Base-by-base conservation (phyloP, 2,113 vertebrate species). In the Corapipo altera region DNA sequence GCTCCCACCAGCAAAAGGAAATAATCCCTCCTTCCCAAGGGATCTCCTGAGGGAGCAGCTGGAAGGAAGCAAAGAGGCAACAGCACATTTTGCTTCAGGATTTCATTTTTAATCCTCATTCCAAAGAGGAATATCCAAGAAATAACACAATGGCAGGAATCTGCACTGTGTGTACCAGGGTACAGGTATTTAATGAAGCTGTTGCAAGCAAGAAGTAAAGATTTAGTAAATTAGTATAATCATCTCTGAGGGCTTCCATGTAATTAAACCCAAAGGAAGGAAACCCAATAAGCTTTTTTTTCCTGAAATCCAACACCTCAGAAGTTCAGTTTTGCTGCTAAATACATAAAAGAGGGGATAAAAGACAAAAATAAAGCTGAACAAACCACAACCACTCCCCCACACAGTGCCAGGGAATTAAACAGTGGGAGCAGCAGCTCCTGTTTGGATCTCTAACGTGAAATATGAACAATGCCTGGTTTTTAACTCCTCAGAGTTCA, bases 281-380 rank as follows among this genome's bases (percentile, higher is more conserved):
- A 57, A 82, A 83, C 12, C 11, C 26, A 91, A 79, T 43, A 9
- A 48, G 24, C 5, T 32, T 91, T 89, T 90, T 73, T 59, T 35
- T 24, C 55, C 62, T 35, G 39, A 51, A 74, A 85, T 57, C 24
- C 39, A 70, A 12, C 7, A 6, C 55, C 35, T 4, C 39, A 44
- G 15, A 79, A 41, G 37, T 62, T 32, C 3, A 11, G 7, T 35
- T 71, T 58, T 65, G 64, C 70, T 71, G 83, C 43, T 86, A 70
- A 94, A 81, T 7, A 48, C 54, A 82, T 32, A 18, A 11, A 59
- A 35, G 14, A 13, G 59, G 70, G 59, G 51, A 81, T 26, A 26
- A 59, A 91, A 67, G 65, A 28, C 55, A 72, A 28, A 87, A 91
- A 92, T 86, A 80, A 72, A 88, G 70, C 58, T 82, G 54, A 79